A percentile compares a stretch with the other conserved stretches of the same genome.
These are phyloP conservation scores for Chaetophractus vellerosus DNA, from an alignment of 2,797 vertebrate species.

Conservation along the genomic window DNA sequence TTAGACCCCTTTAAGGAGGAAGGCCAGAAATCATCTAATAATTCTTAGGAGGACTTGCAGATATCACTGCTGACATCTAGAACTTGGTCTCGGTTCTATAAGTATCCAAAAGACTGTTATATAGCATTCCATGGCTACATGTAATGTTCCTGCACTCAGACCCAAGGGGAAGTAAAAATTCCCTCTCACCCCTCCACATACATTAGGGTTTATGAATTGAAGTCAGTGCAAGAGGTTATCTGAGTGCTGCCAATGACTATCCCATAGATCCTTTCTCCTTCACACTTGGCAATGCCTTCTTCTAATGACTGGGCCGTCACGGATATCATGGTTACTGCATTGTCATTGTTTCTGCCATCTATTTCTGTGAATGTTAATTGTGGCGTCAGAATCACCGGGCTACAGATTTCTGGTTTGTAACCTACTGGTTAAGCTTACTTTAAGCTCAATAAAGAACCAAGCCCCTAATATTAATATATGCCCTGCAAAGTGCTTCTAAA, in stretches of 20 bases:
- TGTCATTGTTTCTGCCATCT: background rate
- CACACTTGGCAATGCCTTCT: background rate
- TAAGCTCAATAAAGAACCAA: background rate
- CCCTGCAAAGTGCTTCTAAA: background rate
- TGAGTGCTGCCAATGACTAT: too few species aligned
- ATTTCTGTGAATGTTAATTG: background rate
- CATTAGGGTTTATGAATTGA: background rate
- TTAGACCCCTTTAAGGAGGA: background rate
- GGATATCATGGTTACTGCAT: background rate
- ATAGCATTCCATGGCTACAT: background rate
- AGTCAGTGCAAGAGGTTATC: background rate
- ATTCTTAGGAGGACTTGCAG: background rate
- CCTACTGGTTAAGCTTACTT: background rate
- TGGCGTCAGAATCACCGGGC: background rate
- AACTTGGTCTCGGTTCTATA: background rate
- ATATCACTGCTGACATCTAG: background rate
- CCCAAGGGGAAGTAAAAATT: too few species aligned
- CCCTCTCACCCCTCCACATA: background rate
- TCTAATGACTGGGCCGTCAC: background rate
- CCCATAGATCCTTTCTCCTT: background rate
- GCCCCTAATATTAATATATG: background rate
- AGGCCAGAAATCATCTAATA: background rate
- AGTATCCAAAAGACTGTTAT: background rate
- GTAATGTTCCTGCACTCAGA: background rate
- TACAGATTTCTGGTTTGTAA: background rate